These are phyloP conservation scores for Bombus sibiricus DNA, from an alignment of 1,140 invertebrate species.

Conservation along the genomic window DNA sequence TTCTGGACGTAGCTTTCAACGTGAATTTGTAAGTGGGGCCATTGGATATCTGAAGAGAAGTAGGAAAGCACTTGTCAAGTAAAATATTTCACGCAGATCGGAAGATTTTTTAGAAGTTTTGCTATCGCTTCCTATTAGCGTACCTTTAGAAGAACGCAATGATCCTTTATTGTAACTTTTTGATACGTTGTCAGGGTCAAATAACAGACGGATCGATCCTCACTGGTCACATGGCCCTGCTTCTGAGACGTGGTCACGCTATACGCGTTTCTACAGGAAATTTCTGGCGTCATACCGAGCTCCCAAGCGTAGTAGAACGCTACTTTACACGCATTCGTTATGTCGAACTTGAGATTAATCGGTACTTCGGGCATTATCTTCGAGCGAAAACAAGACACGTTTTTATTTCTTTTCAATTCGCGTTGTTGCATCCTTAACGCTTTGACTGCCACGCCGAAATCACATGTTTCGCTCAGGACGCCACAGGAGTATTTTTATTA, in stretches of 20 bases:
- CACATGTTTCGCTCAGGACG: no score
- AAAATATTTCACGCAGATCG: neutral
- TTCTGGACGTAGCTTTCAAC: conserved; percentile 69
- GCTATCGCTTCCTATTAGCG: neutral
- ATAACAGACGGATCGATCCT: conserved; percentile 49
- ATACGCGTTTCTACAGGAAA: conserved; percentile 56
- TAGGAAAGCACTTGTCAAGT: neutral
- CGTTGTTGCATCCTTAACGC: neutral
- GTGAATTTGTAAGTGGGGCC: conserved; percentile 77
- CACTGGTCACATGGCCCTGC: conserved; percentile 65
- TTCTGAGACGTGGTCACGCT: conserved; percentile 58
- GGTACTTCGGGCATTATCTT: conserved; percentile 71
- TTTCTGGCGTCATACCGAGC: conserved; percentile 61
- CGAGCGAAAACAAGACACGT: neutral
- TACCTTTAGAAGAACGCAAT: conserved; percentile 70
- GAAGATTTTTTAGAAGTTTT: neutral
- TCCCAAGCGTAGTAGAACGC: conserved; percentile 78
- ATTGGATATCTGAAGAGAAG: conserved; percentile 75
- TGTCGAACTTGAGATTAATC: conserved; percentile 68
- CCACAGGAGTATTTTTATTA: no score
- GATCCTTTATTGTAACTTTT: conserved; percentile 62
- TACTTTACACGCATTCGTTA: conserved; percentile 75
- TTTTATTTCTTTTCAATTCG: neutral
- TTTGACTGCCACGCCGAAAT: no score
- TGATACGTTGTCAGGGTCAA: conserved; percentile 51